Evolutionary conservation across 2,888 invertebrate genomes (phyloP), one percentile per base, ranked within the genome.

Genomic region (Tenthredo notha): DNA sequence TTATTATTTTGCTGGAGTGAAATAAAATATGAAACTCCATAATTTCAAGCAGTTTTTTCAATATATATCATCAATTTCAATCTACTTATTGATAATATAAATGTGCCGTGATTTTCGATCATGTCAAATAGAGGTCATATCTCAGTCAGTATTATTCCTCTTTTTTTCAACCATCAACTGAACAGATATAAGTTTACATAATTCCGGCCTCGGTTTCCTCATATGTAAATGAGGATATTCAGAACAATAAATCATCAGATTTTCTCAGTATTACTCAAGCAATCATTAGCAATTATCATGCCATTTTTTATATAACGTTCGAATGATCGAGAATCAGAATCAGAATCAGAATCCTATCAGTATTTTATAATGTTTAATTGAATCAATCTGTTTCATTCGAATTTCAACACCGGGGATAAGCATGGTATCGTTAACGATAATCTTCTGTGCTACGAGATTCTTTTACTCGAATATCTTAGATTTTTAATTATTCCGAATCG

Each of bases 41-140:
- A 50, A 50, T 50, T 50, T 50, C 18, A 50, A 47, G 47, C 47
- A 47, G 15, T 47, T 47, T 50, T 6, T n/a, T 18, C 18, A 18
- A 18, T 50, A 33, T 18, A 70, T 7, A 72, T 43, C n/a, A n/a
- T 21, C n/a, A 43, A 72, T 40, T 21, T 10, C 0, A n/a, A 74
- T 70, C 33, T 70, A 61, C 10, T 61, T 25, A 12, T 25, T 61
- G 25, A 54, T 25, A 25, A 61, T 25, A 67, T 67, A 18, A 29
- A 67, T 67, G 5, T 12, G 18, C 21, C 43, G 54, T 29, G 33
- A 50, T 5, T 9, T 77, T 77, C n/a, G 54, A 77, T 77, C 50
- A 29, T 77, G 77, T 77, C 33, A 33, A 29, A 15, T 54, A 77
- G 77, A 77, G 77, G 77, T 77, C 77, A 77, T 74, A 43, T 43